Percentiles rank a stretch among this genome's conserved stretches.
phyloP scores from a whole-genome alignment of 2,888 invertebrate species.

The Cerceris ruficornis region DNA sequence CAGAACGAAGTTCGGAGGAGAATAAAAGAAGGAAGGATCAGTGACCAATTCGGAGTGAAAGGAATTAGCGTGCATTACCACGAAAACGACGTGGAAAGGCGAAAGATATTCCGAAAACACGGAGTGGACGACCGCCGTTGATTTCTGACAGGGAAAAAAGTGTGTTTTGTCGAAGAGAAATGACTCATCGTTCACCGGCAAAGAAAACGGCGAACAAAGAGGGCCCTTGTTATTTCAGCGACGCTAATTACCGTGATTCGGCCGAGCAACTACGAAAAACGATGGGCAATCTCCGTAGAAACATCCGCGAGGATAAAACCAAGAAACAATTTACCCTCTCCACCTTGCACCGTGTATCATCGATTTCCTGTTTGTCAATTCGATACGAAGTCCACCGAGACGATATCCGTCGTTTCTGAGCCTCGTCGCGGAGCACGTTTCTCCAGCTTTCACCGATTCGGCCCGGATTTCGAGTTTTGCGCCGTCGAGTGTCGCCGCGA shows the following conservation, averaged over 20 bases:
- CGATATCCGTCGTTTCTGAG: neutral
- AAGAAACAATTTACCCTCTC: too few species aligned
- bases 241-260: conserved; percentile 25
- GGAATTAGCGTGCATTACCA: too few species aligned
- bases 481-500: conserved; percentile 48
- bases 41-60: too few species aligned
- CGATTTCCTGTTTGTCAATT: neutral
- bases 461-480: conserved; percentile 13
- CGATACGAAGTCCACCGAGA: neutral
- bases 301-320: too few species aligned
- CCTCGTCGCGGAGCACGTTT: neutral
- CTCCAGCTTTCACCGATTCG: conserved; percentile 37
- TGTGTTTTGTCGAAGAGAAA: conserved; percentile 26
- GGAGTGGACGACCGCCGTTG: neutral
- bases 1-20: too few species aligned
- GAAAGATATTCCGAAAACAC: neutral
- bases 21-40: too few species aligned
- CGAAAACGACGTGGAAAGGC: neutral
- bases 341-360: neutral
- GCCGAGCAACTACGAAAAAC: neutral
- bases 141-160: conserved; percentile 22
- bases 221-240: conserved; percentile 15
- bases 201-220: conserved; percentile 45
- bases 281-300: neutral
- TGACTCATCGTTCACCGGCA: conserved; percentile 39